Evolutionary conservation across 1,140 invertebrate species (phyloP), one percentile per base, ranked within the genome.

Genomic region (Pogonomyrmex barbatus): DNA sequence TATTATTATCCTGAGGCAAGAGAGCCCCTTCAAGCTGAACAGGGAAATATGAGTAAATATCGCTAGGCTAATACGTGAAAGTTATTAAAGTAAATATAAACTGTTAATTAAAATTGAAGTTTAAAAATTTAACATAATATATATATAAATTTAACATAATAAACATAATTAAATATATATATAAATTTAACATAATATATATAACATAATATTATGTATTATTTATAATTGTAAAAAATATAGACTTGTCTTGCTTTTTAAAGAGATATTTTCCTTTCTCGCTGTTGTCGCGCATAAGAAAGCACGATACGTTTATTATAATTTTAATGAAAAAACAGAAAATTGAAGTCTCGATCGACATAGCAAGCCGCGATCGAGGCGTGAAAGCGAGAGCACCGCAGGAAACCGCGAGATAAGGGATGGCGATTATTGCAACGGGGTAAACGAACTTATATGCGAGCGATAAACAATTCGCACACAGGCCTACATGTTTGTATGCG

Each of bases 401-500:
- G 78, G 78, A 81, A 81, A 56, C 50, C 52, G 78, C 78, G 50
- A 81, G 78, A 81, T 81, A 81, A 81, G 78, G 65, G 78, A 81
- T 81, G 65, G 78, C 78, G 78, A 81, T 81, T 81, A 81, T 81
- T 81, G 54, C 63, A 81, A 45, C 65, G 78, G 39, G 78, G 78
- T 81, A 81, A 81, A 81, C 78, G 78, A 81, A 81, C 78, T 81
- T 70, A 36, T 63, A 47, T 81, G 47, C 63, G n/a, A 54, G 54
- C 78, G 78, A 81, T 81, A 81, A 81, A 81, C 50, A 24, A 24
- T 36, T 33, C 65, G 52, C 17, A 39, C n/a, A 68, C 39, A 17
- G 12, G 63, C 8, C 14, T 52, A 24, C 73, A 52, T 30, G 47
- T 6, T 6, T 14, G 77, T 52, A 2, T 63, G 45, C 58, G 56